phyloP scores from a whole-genome alignment of 2,113 vertebrate species.

The Nymphicus hollandicus region DNA sequence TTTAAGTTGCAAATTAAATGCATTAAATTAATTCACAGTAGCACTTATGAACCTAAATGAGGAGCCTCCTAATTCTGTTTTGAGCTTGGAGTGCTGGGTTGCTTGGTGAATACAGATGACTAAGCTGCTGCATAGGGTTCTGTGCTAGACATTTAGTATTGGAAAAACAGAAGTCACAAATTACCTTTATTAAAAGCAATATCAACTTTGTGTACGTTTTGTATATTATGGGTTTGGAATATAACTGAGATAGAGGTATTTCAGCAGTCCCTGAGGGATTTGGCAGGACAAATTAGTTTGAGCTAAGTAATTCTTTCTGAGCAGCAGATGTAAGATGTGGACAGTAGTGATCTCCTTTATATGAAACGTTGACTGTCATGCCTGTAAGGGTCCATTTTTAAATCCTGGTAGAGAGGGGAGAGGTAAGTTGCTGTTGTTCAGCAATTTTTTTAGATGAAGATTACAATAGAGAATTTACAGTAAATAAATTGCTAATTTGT shows the following conservation, averaged over 20 bases:
- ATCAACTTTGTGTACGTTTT: neutral
- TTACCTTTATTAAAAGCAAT: neutral
- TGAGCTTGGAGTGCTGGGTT: neutral
- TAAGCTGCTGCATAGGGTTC: neutral
- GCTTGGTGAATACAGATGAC: neutral
- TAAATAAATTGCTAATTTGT: neutral
- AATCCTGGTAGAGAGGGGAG: neutral
- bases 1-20: conserved; percentile 39
- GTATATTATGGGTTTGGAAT: neutral
- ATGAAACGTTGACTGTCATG: neutral
- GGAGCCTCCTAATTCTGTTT: neutral
- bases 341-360: neutral
- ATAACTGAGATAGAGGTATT: neutral
- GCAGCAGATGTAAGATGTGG: neutral
- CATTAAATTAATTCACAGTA: conserved; percentile 5
- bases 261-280: neutral
- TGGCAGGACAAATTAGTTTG: neutral
- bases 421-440: neutral
- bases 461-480: neutral
- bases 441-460: neutral
- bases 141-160: neutral
- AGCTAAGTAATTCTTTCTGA: neutral
- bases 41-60: neutral
- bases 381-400: neutral
- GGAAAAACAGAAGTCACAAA: neutral